Evolutionary conservation across 1,140 invertebrate genomes (phyloP).

Genomic region (Cecropterus lyciades): DNA sequence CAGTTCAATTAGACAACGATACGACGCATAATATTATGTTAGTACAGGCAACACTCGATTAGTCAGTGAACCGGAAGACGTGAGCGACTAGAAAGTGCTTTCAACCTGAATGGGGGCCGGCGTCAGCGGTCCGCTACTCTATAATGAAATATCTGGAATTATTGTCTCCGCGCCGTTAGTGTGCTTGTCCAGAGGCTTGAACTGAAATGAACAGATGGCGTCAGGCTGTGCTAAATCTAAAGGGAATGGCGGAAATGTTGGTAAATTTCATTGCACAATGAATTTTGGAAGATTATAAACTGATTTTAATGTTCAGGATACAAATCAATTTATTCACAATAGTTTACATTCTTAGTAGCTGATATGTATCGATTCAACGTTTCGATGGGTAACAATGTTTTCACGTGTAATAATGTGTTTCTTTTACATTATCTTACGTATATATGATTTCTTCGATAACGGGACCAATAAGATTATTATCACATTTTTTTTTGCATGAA

Average conservation of each 20-base stretch:
- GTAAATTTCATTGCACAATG: constrained; percentile 12
- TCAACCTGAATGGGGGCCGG: constrained; percentile 64
- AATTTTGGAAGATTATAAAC: too few relatives aligned
- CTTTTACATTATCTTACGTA: too few relatives aligned
- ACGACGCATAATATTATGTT: too few relatives aligned
- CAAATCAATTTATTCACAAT: too few relatives aligned
- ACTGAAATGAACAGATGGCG: constrained; percentile 77
- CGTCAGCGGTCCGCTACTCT: constrained; percentile 53
- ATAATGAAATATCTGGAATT: constrained; percentile 67
- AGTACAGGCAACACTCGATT: constrained; percentile 68
- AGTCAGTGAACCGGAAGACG: constrained; percentile 51
- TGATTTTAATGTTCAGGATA: too few relatives aligned
- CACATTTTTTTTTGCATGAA: too few relatives aligned
- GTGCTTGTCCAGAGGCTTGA: constrained; percentile 78
- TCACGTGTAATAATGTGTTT: too few relatives aligned
- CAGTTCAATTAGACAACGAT: background rate
- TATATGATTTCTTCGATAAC: too few relatives aligned
- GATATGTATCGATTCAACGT: too few relatives aligned
- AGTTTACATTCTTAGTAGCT: too few relatives aligned
- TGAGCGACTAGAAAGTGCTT: constrained; percentile 62
- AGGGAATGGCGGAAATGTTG: constrained; percentile 28
- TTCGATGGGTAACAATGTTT: too few relatives aligned
- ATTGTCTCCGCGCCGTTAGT: constrained; percentile 72
- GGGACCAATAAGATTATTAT: too few relatives aligned
- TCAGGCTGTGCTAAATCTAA: constrained; percentile 45